Base-by-base conservation (phyloP, 2,888 invertebrate species). In the Malachius bipustulatus region DNA sequence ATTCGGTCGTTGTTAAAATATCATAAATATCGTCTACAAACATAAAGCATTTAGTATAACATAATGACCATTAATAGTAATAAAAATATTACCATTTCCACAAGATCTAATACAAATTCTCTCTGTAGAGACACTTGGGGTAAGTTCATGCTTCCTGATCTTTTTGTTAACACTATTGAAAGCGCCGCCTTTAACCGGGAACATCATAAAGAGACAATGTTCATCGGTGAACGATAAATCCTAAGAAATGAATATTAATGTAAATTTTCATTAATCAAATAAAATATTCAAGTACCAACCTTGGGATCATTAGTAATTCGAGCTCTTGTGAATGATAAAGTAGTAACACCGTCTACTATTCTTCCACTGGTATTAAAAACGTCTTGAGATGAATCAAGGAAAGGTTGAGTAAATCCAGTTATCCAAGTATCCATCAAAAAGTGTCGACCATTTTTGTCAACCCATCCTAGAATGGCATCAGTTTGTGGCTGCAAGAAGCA, bases 371-470 rank as follows among this genome's bases (percentile, higher is more conserved):
- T 69, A 52, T 78, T 75, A 47, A 66, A 66, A 32, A 88, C 69
- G 56, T 87, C 82, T 64, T 90, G 89, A 0, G 72, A 69, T 0
- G 64, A 60, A 57, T 87, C 88, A 9, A 83, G 61, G 6, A 76
- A 61, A 0, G 87, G 85, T 4, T 78, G 70, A 2, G 74, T 73
- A 64, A 89, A 89, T 0, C 85, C 85, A 36, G 68, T 68, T 38
- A 89, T 76, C 83, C 83, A 90, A 1, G 84, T 82, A 59, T 91
- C 90, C 82, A 87, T 84, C 13, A 90, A 60, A 65, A 88, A 87
- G 1, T 83, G 79, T 1, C 84, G 68, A 0, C 82, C 83, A 0
- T 69, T 73, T 33, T 76, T 71, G 56, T 89, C 88, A 14, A 90
- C 80, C 85, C 88, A 89, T 2, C 90, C 91, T 12, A 91, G 67